Evolutionary conservation across 2,113 vertebrate genomes (phyloP), one percentile per base, ranked within the genome.

Genomic region (Macquaria australasica): DNA sequence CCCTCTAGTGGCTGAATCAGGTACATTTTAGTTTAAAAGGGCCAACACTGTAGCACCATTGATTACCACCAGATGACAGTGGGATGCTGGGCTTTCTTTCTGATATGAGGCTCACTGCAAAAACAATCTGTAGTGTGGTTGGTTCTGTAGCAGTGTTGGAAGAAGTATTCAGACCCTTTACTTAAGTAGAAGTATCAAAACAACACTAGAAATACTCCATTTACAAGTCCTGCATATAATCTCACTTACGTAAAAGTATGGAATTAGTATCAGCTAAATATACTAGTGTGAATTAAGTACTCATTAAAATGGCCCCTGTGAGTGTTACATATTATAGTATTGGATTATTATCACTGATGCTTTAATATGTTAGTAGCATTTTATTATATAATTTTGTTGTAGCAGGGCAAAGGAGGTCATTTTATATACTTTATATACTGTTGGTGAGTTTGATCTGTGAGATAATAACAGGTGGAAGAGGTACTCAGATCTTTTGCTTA

Each of bases 21-120:
- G 39, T 6, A 53, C 2, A 41, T 18, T 80, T 59, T 6, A 48
- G 11, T 55, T 55, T 37, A 20, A 8, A 8, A 50, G 11, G 0
- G 6, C 23, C 20, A 37, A 4, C 3, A 9, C 16, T 89, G 81
- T 34, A 74, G 70, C 4, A 23, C 39, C 39, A 28, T 1, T 18
- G 0, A 12, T 6, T 18, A 86, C 85, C 88, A 81, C 66, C 67
- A 88, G 90, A 73, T 73, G 81, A 1, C 62, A 86, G 72, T 67
- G 4, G 3, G 23, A 39, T 53, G 5, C 25, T 69, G 28, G 4
- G 8, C 5, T 3, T 37, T 31, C 16, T 43, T 73, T 41, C 9
- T n/a, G 18, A 43, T 28, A 6, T 60, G 15, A 8, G n/a, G 6
- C 12, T 39, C 12, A 34, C 5, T 73, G 37, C 55, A 18, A 58